Conservation (phyloP, 2,888 invertebrate genomes). For the Ecdyonurus torrentis region DNA sequence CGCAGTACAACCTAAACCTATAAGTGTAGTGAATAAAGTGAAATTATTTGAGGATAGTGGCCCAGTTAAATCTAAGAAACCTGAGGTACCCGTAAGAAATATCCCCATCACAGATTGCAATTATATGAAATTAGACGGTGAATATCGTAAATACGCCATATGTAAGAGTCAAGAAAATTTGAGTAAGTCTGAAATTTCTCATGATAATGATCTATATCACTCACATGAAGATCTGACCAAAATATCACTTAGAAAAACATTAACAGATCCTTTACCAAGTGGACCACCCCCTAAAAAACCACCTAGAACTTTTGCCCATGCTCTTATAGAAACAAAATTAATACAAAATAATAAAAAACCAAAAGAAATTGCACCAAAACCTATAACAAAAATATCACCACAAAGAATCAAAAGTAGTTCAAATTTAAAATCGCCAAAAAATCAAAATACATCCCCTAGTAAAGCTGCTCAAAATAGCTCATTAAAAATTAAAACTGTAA, state of each 20-base stretch:
- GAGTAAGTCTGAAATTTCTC: not conserved
- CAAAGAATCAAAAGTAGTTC: slow-evolving; percentile 7
- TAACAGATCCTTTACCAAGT: slow-evolving; percentile 34
- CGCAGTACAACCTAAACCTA: not conserved
- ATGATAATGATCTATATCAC: not conserved
- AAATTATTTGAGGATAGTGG: slow-evolving; percentile 9
- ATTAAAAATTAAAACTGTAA: not conserved
- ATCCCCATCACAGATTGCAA: not conserved
- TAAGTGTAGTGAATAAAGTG: slow-evolving; percentile 6
- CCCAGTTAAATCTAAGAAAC: not conserved
- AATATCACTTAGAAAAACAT: not conserved
- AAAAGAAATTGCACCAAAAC: slow-evolving; percentile 8
- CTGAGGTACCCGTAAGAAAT: not conserved
- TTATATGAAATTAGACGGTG: not conserved
- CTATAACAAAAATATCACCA: slow-evolving; percentile 8
- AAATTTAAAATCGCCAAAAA: not conserved
- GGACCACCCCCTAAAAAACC: slow-evolving; percentile 64
- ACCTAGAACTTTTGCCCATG: slow-evolving; percentile 42
- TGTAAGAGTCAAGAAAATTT: not conserved
- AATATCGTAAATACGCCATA: not conserved
- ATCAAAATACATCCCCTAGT: no score
- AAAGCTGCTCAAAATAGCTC: no score
- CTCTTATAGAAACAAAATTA: slow-evolving; percentile 10
- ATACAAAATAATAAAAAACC: slow-evolving; percentile 7
- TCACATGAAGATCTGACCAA: not conserved